Percentiles rank a stretch among this genome's conserved stretches.
phyloP scores from a whole-genome alignment of 2,888 invertebrate genomes.

The Poecilus cupreus region DNA sequence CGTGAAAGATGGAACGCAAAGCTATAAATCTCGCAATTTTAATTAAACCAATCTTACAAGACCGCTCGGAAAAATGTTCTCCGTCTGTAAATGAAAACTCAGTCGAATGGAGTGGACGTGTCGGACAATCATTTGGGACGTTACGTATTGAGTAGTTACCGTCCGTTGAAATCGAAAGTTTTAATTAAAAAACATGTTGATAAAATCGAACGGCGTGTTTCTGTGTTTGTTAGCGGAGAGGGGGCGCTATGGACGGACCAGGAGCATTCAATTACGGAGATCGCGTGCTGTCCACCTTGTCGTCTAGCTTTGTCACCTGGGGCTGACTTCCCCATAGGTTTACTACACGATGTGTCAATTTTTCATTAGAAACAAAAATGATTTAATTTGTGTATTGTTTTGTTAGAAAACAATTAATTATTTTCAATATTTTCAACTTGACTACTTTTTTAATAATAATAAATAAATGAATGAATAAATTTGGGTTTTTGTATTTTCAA shows the following conservation, averaged over 20 bases:
- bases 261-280: constrained; percentile 40
- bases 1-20: constrained; percentile 19
- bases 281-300: constrained; percentile 1
- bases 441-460: too few relatives aligned
- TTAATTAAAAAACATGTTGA: constrained; percentile 43
- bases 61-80: background rate
- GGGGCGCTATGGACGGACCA: background rate
- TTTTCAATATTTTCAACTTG: too few relatives aligned
- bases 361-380: too few relatives aligned
- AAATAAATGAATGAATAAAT: too few relatives aligned
- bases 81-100: constrained; percentile 13
- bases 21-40: constrained; percentile 28
- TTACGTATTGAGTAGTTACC: constrained; percentile 5
- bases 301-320: background rate
- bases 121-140: constrained; percentile 3
- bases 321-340: background rate
- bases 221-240: background rate
- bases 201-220: constrained; percentile 36
- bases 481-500: too few relatives aligned
- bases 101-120: background rate
- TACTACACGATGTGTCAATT: too few relatives aligned
- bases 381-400: too few relatives aligned
- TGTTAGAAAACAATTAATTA: too few relatives aligned
- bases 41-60: constrained; percentile 36
- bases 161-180: constrained; percentile 36